Base-by-base conservation (phyloP, 2,113 vertebrate species). In the Apus apus region DNA sequence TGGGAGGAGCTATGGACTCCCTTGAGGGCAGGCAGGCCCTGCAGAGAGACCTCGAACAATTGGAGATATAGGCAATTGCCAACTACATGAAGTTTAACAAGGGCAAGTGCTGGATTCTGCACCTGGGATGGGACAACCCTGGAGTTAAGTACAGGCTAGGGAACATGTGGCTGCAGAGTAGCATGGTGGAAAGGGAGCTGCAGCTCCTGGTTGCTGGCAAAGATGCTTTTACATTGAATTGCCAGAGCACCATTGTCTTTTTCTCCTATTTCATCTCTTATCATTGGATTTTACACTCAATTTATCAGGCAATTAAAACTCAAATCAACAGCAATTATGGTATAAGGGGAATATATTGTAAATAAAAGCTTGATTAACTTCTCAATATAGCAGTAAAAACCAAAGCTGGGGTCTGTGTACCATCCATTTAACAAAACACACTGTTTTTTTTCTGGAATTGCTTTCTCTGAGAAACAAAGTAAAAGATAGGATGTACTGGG, bases 301-400 rank as follows among this genome's bases (percentile, higher is more conserved):
- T 96, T 92, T 94, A 43, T 94, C 71, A 88, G 38, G 54, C 58
- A 92, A 83, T 92, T 92, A 93, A 90, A 94, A 83, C 54, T 88
- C 57, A 73, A 56, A 88, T 85, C 75, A 92, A 56, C 62, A 72
- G 20, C 76, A 72, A 73, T 93, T 90, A 72, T 34, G 9, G n/a
- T 82, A 36, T 73, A 83, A 68, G 32, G 32, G 58, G 29, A 79
- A 82, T 90, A 83, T 85, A 57, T 79, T 92, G 58, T 54, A 85
- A 90, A 93, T 57, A 87, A 80, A 92, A 22, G 62, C 82, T 94
- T 92, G 82, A 93, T 92, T 85, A 92, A 88, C 23, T 88, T 22
- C 14, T 53, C 54, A 67, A 70, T 14, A 36, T 50, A 22, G 16
- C 56, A 83, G 13, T 80, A 88, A 90, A 92, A 83, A 62, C 3